Evolutionary conservation across 2,113 vertebrate genomes (phyloP).

Genomic region (Hystrix cristata): DNA sequence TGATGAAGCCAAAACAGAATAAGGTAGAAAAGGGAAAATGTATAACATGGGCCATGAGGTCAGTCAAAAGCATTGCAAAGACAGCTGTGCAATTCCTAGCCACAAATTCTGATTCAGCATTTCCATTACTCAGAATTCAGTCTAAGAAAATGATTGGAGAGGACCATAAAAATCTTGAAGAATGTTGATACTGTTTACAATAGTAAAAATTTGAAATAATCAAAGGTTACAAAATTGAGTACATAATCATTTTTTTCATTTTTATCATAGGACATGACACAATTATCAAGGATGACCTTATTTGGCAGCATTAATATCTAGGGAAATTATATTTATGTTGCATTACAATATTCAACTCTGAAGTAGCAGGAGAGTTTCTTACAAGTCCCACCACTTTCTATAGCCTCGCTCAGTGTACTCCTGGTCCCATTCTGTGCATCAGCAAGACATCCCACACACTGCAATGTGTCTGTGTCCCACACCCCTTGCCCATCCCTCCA

Average conservation of each 20-base stretch:
- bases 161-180: accelerated
- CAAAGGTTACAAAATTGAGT: too few relatives aligned
- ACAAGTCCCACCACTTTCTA: neutral
- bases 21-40: neutral
- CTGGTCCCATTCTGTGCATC: too few relatives aligned
- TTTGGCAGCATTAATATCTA: too few relatives aligned
- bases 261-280: too few relatives aligned
- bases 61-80: neutral
- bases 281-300: too few relatives aligned
- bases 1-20: neutral
- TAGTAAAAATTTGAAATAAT: neutral
- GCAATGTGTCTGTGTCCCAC: neutral
- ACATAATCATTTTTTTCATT: too few relatives aligned
- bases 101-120: neutral
- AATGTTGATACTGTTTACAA: neutral
- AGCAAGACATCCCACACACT: too few relatives aligned
- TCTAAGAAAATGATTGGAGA: neutral
- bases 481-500: neutral
- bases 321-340: too few relatives aligned
- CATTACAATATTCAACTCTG: too few relatives aligned
- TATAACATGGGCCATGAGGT: neutral
- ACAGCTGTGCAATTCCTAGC: neutral
- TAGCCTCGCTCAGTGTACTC: too few relatives aligned
- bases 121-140: neutral
- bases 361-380: too few relatives aligned